Evolutionary conservation across 2,888 invertebrate species (phyloP), one percentile per base, ranked within the genome.

Genomic region (Microctonus aethiopoides): DNA sequence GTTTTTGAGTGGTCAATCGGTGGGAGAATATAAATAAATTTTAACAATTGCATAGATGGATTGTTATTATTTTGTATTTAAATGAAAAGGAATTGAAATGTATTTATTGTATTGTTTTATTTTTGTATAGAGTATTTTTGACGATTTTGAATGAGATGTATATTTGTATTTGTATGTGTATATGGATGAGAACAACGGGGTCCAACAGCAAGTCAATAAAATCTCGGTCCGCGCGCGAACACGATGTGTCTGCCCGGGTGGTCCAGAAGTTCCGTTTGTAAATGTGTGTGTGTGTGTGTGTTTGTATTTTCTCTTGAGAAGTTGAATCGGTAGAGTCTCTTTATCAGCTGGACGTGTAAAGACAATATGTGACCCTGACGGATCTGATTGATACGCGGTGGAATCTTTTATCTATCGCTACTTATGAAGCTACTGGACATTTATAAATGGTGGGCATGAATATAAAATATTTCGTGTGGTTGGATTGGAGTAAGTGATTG

Each of bases 311-410:
- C 16, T n/a, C 6, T 6, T 46, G 46, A 5, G 16, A 6, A 16
- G 7, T 46, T 20, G 16, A 57, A 57, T 65, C 71, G 67, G 66
- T 13, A 41, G 60, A 13, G 39, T 36, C 81, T 84, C 83, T 84
- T 79, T 84, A 78, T 61, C 78, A 80, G 74, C 79, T 78, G 78
- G 80, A 57, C 57, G 79, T 75, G 80, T 78, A 81, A 81, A 84
- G 82, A 85, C 84, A 84, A 85, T 84, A 81, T 76, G 75, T 67
- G 68, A 75, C 77, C 74, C 79, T 78, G 76, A 13, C 77, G 79
- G 80, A 75, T 83, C 79, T 84, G 84, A 85, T 85, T 84, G 83
- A 85, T 85, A 84, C 80, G 80, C 80, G 82, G 84, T 84, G 83
- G 79, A 80, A 82, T 80, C 80, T 78, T 71, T 76, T 16, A 57